phyloP scores from a whole-genome alignment of 1,140 invertebrate genomes.

The Zaprionus tsacasi region DNA sequence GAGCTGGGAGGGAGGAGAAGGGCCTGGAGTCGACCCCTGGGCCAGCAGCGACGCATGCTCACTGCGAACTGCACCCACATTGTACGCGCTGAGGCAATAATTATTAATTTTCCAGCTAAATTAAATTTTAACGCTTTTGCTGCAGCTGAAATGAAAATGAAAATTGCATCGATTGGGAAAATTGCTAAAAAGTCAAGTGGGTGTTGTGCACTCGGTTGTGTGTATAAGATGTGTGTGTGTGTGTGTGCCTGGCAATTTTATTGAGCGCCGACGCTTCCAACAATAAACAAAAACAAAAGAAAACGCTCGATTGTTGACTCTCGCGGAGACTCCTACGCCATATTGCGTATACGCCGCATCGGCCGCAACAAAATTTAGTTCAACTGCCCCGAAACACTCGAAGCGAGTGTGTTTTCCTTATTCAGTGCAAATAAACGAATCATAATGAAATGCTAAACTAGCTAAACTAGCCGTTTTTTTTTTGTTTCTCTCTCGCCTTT shows the following conservation, averaged over 20 bases:
- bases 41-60: constrained; percentile 39
- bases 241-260: constrained; percentile 34
- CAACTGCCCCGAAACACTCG: constrained; percentile 33
- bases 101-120: constrained; percentile 82
- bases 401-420: constrained; percentile 41
- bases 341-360: constrained; percentile 73
- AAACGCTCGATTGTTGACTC: constrained; percentile 28
- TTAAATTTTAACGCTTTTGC: constrained; percentile 73
- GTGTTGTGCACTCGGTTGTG: constrained; percentile 22
- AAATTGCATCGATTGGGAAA: constrained; percentile 76
- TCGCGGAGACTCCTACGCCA: constrained; percentile 19
- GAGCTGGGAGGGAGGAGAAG: neutral
- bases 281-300: constrained; percentile 59
- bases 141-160: constrained; percentile 58
- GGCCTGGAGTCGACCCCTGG: constrained; percentile 12
- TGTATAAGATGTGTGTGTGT: constrained; percentile 6
- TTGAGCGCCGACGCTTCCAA: constrained; percentile 45
- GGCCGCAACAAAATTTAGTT: constrained; percentile 54
- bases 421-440: constrained; percentile 57
- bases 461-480: neutral
- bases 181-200: constrained; percentile 53
- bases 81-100: constrained; percentile 68
- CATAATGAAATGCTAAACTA: constrained; percentile 5
- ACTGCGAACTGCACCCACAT: constrained; percentile 68
- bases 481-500: neutral